Evolutionary conservation across 2,113 vertebrate species (phyloP).

Genomic region (Engystomops pustulosus): DNA sequence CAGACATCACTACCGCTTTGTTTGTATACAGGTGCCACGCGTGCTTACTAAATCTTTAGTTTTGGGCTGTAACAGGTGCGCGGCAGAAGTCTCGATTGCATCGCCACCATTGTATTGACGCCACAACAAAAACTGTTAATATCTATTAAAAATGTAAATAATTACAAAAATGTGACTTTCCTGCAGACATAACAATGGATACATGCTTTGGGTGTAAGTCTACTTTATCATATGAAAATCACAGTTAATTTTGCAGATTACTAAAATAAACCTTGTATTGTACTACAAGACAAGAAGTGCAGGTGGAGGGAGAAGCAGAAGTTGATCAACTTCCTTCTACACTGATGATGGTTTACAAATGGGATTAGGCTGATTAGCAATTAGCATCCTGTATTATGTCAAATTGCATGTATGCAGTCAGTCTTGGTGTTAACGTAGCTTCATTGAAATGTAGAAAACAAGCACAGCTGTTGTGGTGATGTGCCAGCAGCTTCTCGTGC

Average conservation of each 20-base stretch:
- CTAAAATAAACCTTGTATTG: not conserved
- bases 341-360: slow-evolving; percentile 39
- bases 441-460: slow-evolving; percentile 48
- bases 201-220: not conserved
- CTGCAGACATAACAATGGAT: no score
- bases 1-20: no score
- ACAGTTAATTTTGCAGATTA: not conserved
- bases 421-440: slow-evolving; percentile 33
- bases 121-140: no score
- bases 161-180: no score
- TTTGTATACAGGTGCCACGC: no score
- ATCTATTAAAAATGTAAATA: no score
- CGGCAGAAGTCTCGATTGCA: no score
- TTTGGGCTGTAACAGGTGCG: no score
- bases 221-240: no score
- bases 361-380: slow-evolving; percentile 50
- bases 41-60: no score
- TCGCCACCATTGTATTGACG: no score
- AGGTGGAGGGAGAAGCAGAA: slow-evolving; percentile 30
- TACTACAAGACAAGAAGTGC: not conserved
- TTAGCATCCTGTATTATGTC: slow-evolving; percentile 39
- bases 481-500: slow-evolving; percentile 46
- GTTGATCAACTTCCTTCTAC: slow-evolving; percentile 38
- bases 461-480: slow-evolving; percentile 50
- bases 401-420: slow-evolving; percentile 55